phyloP scores from a whole-genome alignment of 2,113 vertebrate species.

The Aspiorhynchus laticeps region DNA sequence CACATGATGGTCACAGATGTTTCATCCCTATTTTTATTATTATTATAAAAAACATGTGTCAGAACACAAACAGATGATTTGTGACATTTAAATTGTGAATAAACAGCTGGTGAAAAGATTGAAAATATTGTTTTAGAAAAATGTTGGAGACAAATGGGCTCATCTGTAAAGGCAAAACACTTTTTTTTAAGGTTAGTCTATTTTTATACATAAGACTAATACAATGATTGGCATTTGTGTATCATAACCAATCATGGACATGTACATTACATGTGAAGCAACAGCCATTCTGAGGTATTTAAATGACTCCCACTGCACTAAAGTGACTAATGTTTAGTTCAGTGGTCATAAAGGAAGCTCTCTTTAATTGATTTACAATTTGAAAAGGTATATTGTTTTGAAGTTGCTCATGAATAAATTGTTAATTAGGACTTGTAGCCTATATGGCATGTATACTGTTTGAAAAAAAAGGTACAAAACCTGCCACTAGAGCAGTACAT shows the following conservation, averaged over 20 bases:
- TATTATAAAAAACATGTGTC: constrained; percentile 41
- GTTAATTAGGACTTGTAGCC: too few relatives aligned
- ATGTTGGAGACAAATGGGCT: too few relatives aligned
- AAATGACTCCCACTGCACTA: neutral
- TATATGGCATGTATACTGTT: too few relatives aligned
- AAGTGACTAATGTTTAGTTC: neutral
- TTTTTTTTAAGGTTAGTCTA: too few relatives aligned
- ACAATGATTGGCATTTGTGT: neutral
- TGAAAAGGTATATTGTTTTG: neutral
- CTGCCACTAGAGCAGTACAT: neutral
- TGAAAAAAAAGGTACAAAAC: too few relatives aligned
- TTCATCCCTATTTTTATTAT: constrained; percentile 33
- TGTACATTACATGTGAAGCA: neutral
- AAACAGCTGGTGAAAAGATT: constrained; percentile 32
- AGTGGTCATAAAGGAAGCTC: neutral
- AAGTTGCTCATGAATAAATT: neutral
- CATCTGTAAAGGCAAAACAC: neutral
- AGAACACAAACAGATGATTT: constrained; percentile 33
- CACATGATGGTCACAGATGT: constrained; percentile 30
- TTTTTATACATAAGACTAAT: too few relatives aligned
- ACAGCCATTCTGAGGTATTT: neutral
- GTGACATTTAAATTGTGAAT: constrained; percentile 15
- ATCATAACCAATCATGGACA: neutral
- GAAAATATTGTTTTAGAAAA: neutral
- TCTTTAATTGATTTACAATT: neutral